phyloP scores from a whole-genome alignment of 1,140 invertebrate species.

The Gryllus bimaculatus region DNA sequence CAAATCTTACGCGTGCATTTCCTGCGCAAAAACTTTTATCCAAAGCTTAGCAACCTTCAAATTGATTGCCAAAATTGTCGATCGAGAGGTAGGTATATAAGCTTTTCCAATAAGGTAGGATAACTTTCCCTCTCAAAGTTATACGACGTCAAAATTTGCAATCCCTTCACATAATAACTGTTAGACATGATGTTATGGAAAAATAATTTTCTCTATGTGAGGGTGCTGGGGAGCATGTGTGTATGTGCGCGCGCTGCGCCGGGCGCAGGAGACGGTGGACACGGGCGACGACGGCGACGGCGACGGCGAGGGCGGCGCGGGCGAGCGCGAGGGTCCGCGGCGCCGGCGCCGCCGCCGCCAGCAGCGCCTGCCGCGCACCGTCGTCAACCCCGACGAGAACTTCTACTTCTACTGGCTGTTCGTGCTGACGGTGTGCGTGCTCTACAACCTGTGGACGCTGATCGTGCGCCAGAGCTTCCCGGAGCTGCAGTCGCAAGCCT shows the following conservation, averaged over 20 bases:
- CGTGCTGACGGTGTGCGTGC: slow-evolving; percentile 74
- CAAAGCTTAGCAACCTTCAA: no score
- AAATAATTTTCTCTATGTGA: no score
- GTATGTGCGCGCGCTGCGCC: background rate
- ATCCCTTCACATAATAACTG: no score
- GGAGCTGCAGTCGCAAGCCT: slow-evolving; percentile 64
- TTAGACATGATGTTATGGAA: no score
- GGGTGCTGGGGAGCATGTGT: no score
- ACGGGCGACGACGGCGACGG: slow-evolving; percentile 39
- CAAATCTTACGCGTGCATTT: no score
- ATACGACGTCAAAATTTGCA: no score
- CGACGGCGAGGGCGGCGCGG: slow-evolving; percentile 16
- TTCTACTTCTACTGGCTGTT: slow-evolving; percentile 94
- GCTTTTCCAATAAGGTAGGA: no score
- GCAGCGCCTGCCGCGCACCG: slow-evolving; percentile 60
- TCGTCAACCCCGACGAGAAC: slow-evolving; percentile 90
- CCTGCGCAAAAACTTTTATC: no score
- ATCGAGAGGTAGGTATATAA: no score
- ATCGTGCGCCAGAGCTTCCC: slow-evolving; percentile 91
- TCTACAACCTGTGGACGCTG: slow-evolving; percentile 92
- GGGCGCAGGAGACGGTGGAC: slow-evolving; percentile 51
- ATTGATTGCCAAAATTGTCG: no score
- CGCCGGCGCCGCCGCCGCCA: slow-evolving; percentile 51
- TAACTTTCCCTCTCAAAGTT: no score
- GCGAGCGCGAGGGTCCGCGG: slow-evolving; percentile 48